A percentile compares a stretch with the other conserved stretches of the same genome.
phyloP scores from a whole-genome alignment of 30 jellyfish, hydroid and myxozoan genomes.

The Hydractinia echinata region DNA sequence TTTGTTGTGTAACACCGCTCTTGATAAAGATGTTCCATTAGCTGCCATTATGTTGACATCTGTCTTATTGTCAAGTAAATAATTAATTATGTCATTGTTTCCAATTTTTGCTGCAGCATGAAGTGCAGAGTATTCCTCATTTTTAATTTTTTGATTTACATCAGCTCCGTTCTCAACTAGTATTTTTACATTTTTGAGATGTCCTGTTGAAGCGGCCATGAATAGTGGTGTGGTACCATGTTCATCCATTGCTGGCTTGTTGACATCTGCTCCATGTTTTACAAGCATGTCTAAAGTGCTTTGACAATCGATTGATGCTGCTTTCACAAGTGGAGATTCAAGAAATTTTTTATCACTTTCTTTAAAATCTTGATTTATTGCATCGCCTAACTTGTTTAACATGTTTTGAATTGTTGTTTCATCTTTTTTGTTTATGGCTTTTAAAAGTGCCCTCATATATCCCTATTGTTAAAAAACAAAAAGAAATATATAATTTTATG shows the following conservation, averaged over 20 bases:
- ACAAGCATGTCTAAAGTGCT: not conserved
- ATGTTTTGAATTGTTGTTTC: not conserved
- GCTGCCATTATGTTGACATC: slow-evolving; percentile 10
- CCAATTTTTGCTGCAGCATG: slow-evolving; percentile 96
- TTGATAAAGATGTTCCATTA: not conserved
- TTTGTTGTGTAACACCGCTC: not conserved
- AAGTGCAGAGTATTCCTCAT: slow-evolving; percentile 86
- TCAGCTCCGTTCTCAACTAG: slow-evolving; percentile 10
- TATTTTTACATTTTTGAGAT: not conserved
- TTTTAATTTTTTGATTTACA: not conserved
- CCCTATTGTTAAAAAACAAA: not conserved
- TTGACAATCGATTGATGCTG: not conserved
- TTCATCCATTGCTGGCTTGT: slow-evolving; percentile 12
- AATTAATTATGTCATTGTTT: slow-evolving; percentile 41
- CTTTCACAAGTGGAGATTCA: not conserved
- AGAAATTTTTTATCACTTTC: not conserved
- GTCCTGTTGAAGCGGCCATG: slow-evolving; percentile 2
- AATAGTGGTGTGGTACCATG: slow-evolving; percentile 3
- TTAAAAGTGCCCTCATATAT: slow-evolving; percentile 1
- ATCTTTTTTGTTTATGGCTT: not conserved
- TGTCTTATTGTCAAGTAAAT: slow-evolving; percentile 23
- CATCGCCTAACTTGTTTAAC: not conserved
- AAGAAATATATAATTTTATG: too few relatives aligned
- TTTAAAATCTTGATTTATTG: not conserved
- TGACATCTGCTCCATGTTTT: slow-evolving; percentile 9